Percentiles rank a stretch among this genome's conserved stretches.
Conservation (phyloP, 2,113 vertebrate species). For the Salvelinus sp. region DNA sequence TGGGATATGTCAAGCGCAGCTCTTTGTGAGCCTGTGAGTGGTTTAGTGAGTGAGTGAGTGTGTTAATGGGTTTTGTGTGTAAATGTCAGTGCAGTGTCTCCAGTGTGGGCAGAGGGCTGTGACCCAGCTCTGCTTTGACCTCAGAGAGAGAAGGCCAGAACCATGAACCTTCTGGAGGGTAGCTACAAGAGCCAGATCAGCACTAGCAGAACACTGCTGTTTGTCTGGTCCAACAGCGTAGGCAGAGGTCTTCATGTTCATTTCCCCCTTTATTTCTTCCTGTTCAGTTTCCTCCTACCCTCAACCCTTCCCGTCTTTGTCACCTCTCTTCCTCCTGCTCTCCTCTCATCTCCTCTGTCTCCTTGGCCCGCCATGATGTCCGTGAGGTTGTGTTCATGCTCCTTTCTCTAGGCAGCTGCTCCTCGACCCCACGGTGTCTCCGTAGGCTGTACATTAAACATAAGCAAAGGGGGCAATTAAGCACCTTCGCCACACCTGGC, state of each 20-base stretch:
- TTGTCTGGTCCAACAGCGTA: no score
- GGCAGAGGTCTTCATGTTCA: no score
- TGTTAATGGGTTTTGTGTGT: slow-evolving; percentile 7
- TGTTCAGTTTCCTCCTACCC: no score
- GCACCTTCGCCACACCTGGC: slow-evolving; percentile 69
- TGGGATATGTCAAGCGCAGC: no score
- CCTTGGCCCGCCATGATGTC: not conserved
- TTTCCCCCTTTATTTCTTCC: no score
- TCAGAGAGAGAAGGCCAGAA: not conserved
- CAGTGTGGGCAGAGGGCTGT: not conserved
- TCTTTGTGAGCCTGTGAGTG: not conserved
- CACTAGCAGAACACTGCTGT: not conserved
- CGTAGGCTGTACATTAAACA: slow-evolving; percentile 77
- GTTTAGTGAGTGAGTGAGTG: not conserved
- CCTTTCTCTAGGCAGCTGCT: slow-evolving; percentile 31
- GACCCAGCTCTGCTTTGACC: no score
- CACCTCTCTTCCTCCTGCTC: slow-evolving; percentile 2
- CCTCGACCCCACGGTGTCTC: slow-evolving; percentile 26
- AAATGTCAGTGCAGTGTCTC: slow-evolving; percentile 12
- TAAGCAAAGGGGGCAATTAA: slow-evolving; percentile 80
- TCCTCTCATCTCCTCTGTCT: slow-evolving; percentile 3
- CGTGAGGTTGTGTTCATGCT: not conserved
- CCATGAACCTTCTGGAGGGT: not conserved
- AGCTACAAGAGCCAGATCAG: no score
- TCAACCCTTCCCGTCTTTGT: no score